These are phyloP conservation scores for Aptenodytes patagonicus DNA, from an alignment of 2,113 vertebrate genomes.

Conservation along the genomic window DNA sequence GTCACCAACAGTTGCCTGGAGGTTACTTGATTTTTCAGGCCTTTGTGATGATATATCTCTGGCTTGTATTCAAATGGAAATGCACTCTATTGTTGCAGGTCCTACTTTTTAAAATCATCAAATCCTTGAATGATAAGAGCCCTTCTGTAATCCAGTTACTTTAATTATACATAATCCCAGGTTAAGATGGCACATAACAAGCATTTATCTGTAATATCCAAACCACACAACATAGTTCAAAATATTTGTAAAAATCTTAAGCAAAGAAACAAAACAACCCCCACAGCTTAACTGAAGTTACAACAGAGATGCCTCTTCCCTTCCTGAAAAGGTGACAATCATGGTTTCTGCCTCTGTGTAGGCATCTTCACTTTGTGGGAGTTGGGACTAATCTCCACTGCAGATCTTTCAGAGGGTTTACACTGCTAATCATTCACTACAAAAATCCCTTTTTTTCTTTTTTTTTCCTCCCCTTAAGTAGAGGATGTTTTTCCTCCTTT, in stretches of 20 bases:
- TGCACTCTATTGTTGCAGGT: background rate
- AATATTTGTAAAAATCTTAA: background rate
- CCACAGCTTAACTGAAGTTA: background rate
- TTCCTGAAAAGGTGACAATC: background rate
- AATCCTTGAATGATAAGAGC: background rate
- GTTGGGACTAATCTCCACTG: background rate
- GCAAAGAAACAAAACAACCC: background rate
- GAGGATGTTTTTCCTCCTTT: background rate
- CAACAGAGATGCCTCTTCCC: background rate
- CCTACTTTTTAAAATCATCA: background rate
- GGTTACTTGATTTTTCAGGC: background rate
- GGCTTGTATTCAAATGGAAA: background rate
- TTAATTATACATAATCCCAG: background rate
- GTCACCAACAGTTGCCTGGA: background rate
- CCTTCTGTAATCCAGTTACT: background rate
- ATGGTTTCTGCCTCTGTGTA: background rate
- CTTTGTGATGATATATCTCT: background rate
- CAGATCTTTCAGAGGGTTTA: background rate
- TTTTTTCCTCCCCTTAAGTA: fast-evolving
- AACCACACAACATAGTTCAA: background rate
- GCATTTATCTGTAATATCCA: background rate
- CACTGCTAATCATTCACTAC: background rate
- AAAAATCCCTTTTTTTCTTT: fast-evolving
- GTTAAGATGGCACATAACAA: background rate
- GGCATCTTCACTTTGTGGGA: background rate